phyloP scores from a whole-genome alignment of 2,888 invertebrate genomes.

The Luffia ferchaultella region DNA sequence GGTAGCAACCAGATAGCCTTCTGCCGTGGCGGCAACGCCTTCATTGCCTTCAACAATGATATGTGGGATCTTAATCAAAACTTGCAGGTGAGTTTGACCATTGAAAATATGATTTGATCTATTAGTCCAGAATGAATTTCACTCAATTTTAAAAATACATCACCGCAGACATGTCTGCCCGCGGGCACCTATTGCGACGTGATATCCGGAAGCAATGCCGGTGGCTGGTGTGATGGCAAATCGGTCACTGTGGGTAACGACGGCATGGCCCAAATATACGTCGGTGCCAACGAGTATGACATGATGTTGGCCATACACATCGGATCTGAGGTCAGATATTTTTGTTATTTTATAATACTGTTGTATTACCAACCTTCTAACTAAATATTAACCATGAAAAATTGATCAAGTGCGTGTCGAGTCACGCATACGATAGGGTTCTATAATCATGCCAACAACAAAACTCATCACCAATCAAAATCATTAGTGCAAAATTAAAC shows the following conservation, averaged over 20 bases:
- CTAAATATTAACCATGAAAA: too few relatives aligned
- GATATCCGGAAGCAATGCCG: slow-evolving; percentile 68
- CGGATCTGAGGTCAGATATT: slow-evolving; percentile 43
- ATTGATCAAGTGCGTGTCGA: too few relatives aligned
- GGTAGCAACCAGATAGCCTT: slow-evolving; percentile 81
- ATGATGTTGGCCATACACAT: slow-evolving; percentile 72
- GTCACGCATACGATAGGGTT: too few relatives aligned
- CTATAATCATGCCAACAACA: too few relatives aligned
- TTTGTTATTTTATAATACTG: too few relatives aligned
- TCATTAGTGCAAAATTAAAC: too few relatives aligned
- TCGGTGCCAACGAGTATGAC: slow-evolving; percentile 62
- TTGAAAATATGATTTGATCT: too few relatives aligned
- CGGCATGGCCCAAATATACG: slow-evolving; percentile 62
- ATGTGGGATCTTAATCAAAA: slow-evolving; percentile 48
- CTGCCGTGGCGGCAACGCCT: slow-evolving; percentile 62
- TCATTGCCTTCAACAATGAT: slow-evolving; percentile 69
- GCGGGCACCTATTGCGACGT: slow-evolving; percentile 82
- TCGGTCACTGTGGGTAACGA: slow-evolving; percentile 64
- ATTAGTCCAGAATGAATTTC: too few relatives aligned
- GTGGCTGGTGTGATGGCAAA: slow-evolving; percentile 70
- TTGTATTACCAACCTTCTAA: too few relatives aligned
- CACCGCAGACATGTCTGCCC: slow-evolving; percentile 73
- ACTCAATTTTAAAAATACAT: too few relatives aligned
- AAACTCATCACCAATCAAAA: too few relatives aligned
- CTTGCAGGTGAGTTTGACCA: slow-evolving; percentile 60